phyloP scores from a whole-genome alignment of 2,888 invertebrate species.

The Drosophila percnosoma region DNA sequence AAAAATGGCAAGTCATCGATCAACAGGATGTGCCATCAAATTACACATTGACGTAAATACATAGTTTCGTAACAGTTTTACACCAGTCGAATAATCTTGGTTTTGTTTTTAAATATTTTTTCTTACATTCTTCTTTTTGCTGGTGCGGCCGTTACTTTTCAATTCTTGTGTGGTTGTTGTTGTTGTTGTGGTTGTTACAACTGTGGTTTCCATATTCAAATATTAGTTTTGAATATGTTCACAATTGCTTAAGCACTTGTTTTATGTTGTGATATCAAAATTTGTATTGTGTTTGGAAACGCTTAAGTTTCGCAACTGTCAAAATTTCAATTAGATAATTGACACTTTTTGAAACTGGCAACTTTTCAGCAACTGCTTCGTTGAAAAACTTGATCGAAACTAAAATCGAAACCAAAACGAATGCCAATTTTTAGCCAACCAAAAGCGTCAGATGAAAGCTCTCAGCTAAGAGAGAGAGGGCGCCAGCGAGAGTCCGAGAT shows the following conservation, averaged over 20 bases:
- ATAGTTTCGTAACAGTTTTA: slow-evolving; percentile 34
- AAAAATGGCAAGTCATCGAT: slow-evolving; percentile 45
- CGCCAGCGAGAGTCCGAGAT: slow-evolving; percentile 2
- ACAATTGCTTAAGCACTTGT: slow-evolving; percentile 20
- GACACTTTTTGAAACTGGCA: slow-evolving; percentile 14
- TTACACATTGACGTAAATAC: slow-evolving; percentile 61
- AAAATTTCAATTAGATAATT: slow-evolving; percentile 15
- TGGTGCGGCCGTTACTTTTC: slow-evolving; percentile 47
- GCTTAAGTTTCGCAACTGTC: slow-evolving; percentile 27
- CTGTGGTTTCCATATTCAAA: slow-evolving; percentile 70
- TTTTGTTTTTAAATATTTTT: not conserved
- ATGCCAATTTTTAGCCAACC: slow-evolving; percentile 28
- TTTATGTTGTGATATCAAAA: not conserved
- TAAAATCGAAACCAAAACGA: slow-evolving; percentile 25
- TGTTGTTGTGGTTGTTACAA: slow-evolving; percentile 72
- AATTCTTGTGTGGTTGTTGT: slow-evolving; percentile 51
- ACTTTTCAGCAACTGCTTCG: slow-evolving; percentile 40
- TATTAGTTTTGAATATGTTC: slow-evolving; percentile 21
- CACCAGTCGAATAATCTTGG: not conserved
- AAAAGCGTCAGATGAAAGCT: slow-evolving; percentile 28
- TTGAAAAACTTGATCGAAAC: slow-evolving; percentile 53
- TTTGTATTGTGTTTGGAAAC: slow-evolving; percentile 2
- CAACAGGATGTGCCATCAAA: slow-evolving; percentile 63
- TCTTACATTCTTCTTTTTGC: slow-evolving; percentile 61
- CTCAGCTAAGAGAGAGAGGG: slow-evolving; percentile 7